Percentiles rank a stretch among this genome's conserved stretches.
Evolutionary conservation across 2,113 vertebrate genomes (phyloP).

Genomic region (Phalacrocorax brasilianus): DNA sequence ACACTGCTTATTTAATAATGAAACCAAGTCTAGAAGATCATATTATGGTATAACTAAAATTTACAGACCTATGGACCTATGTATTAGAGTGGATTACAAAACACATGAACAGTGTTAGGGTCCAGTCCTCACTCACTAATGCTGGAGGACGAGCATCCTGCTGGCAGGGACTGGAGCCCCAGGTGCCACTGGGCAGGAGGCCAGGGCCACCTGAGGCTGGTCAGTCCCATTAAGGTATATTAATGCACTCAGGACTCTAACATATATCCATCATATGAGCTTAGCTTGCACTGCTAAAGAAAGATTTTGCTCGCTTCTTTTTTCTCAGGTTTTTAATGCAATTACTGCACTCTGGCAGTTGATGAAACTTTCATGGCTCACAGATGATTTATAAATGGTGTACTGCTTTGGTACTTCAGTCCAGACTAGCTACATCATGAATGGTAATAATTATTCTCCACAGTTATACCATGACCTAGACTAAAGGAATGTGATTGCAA

Average conservation of each 20-base stretch:
- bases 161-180: neutral
- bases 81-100: neutral
- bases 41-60: neutral
- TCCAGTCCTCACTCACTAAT: neutral
- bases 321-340: neutral
- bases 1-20: neutral
- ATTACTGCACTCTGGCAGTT: neutral
- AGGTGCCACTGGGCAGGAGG: neutral
- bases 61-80: neutral
- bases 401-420: neutral
- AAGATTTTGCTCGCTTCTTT: neutral
- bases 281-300: neutral
- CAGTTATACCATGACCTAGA: neutral
- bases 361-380: neutral
- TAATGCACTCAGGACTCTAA: neutral
- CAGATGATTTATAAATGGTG: neutral
- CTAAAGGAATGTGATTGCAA: neutral
- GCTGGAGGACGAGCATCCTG: neutral
- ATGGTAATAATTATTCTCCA: neutral
- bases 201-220: fast-evolving
- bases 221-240: neutral
- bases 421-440: neutral
- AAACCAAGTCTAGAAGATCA: neutral
- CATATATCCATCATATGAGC: neutral
- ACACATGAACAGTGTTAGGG: neutral